Base-by-base conservation (phyloP, 2,797 vertebrate genomes). In the Phaenicophaeus curvirostris region DNA sequence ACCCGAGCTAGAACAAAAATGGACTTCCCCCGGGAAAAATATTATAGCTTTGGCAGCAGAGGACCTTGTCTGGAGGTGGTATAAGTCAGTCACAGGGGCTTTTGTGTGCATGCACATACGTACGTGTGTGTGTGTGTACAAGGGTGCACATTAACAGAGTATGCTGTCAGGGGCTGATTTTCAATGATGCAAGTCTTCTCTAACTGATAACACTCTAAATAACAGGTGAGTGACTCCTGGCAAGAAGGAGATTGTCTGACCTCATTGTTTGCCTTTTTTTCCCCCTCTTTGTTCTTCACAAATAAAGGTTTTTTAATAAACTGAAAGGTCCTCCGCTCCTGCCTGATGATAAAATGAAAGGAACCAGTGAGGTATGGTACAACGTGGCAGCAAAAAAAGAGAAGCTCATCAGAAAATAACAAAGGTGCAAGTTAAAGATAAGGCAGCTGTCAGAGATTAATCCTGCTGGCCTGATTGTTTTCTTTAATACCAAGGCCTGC, bases 241-340 rank as follows among this genome's bases (percentile, higher is more conserved):
- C 98, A 98, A 98, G 98, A 97, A 99, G 98, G 98, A 99, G 99
- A 99, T 99, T 99, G 99, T 98, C 98, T 99, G 99, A 99, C 99
- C 99, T 99, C 99, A 99, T 99, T 99, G 99, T 99, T 99, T 99
- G 99, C 99, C 98, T 98, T 98, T 96, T 96, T 92, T 95, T 98
- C 98, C 98, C 98, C 97, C 95, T 98, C 99, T 99, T 99, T 99
- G 99, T 99, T 99, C 99, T 99, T 99, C 98, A 99, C 99, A 99
- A 99, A 99, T 99, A 99, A 99, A 99, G 99, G 99, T 98, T 99
- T 99, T 99, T 99, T 99, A 99, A 99, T 99, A 99, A 99, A 99
- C 99, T 99, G 99, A 99, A 99, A 99, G 99, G 99, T 99, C 98
- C 98, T 98, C 98, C 86, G 98, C 98, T 97, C 98, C 97, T 98